Conservation (phyloP, 2,797 vertebrate species). For the Lagocephalus sceleratus region DNA sequence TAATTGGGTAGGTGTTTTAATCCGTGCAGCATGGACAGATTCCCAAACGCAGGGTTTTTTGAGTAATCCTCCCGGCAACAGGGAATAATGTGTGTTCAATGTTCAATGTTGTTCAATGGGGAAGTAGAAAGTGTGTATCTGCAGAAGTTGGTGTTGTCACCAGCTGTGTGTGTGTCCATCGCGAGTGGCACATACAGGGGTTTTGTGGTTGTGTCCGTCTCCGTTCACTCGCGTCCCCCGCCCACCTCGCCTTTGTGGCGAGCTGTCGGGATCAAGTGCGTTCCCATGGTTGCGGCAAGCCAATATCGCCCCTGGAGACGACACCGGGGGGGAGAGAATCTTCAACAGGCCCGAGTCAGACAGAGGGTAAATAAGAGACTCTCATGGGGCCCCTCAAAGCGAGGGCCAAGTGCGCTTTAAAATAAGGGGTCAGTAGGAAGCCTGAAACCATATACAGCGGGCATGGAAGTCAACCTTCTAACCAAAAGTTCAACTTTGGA, state of each 20-base stretch:
- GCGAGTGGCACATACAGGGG: neutral
- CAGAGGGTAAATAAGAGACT: constrained; percentile 43
- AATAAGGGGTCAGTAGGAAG: constrained; percentile 29
- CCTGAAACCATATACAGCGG: constrained; percentile 31
- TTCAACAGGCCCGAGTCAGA: constrained; percentile 25
- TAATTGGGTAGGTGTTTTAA: constrained; percentile 42
- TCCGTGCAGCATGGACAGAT: constrained; percentile 28
- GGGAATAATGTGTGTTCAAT: constrained; percentile 2
- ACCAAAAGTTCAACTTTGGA: neutral
- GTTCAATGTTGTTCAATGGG: constrained; percentile 3
- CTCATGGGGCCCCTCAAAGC: constrained; percentile 41
- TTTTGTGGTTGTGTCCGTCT: neutral
- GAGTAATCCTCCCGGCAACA: constrained; percentile 43
- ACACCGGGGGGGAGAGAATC: constrained; percentile 46
- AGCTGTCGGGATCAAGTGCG: constrained; percentile 59
- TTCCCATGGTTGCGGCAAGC: constrained; percentile 55
- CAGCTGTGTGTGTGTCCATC: no score
- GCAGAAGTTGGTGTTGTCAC: no score
- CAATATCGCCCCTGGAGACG: constrained; percentile 49
- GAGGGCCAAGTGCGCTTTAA: constrained; percentile 41
- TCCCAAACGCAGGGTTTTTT: constrained; percentile 24
- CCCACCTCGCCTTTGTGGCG: constrained; percentile 50
- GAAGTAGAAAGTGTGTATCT: neutral
- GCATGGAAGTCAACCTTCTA: neutral
- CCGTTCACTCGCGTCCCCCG: constrained; percentile 17